Evolutionary conservation across 37 sponge, comb jelly and placozoan species (phyloP).

Genomic region (Axinella damicornis): DNA sequence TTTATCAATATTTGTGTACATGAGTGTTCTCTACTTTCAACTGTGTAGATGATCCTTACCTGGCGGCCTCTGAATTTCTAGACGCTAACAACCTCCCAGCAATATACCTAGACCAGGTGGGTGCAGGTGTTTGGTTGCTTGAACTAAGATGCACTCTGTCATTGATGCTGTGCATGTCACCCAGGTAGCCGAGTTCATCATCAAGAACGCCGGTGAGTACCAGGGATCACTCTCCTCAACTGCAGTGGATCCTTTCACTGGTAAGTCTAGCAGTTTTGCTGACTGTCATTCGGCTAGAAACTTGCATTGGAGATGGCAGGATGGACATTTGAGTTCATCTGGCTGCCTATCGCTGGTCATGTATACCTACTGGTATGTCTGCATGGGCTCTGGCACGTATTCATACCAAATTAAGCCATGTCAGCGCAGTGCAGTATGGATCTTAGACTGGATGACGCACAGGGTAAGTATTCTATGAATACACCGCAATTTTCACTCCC

Average conservation of each 20-base stretch:
- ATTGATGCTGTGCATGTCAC: background rate
- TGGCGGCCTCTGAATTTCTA: slow-evolving; percentile 82
- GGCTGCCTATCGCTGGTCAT: too few relatives aligned
- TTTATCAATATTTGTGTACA: background rate
- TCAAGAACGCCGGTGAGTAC: slow-evolving; percentile 69
- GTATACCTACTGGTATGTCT: too few relatives aligned
- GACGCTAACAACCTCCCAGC: slow-evolving; percentile 69
- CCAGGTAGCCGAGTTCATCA: slow-evolving; percentile 78
- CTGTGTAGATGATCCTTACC: slow-evolving; percentile 75
- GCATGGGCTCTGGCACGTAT: too few relatives aligned
- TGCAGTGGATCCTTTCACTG: slow-evolving; percentile 76
- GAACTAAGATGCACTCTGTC: background rate
- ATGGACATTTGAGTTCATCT: too few relatives aligned
- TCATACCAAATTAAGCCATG: too few relatives aligned
- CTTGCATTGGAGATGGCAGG: too few relatives aligned
- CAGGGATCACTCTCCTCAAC: slow-evolving; percentile 1
- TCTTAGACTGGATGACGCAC: too few relatives aligned
- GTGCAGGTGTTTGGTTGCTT: too few relatives aligned
- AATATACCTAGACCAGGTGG: slow-evolving; percentile 78
- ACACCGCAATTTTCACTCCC: too few relatives aligned
- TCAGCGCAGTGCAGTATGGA: too few relatives aligned
- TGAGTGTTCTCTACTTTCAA: background rate
- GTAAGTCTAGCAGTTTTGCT: slow-evolving; percentile 34
- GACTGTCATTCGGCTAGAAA: too few relatives aligned
- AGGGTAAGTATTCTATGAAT: too few relatives aligned